Percentiles rank a stretch among this genome's conserved stretches.
phyloP scores from a whole-genome alignment of 2,113 vertebrate species.

The Lepisosteus osseus region DNA sequence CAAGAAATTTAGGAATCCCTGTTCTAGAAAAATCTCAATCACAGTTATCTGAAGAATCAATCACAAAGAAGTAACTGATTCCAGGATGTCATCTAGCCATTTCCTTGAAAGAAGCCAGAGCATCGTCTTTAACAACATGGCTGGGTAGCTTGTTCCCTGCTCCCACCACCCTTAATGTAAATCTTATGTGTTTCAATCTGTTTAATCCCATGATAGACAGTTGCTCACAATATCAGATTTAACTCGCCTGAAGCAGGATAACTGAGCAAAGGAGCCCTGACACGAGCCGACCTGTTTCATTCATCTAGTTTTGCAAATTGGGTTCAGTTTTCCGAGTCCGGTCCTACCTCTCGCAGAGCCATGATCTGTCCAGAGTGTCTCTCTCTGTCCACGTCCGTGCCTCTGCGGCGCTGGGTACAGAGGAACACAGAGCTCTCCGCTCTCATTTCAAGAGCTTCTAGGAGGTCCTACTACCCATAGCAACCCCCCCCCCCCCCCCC shows the following conservation, averaged over 20 bases:
- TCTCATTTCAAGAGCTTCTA: conserved; percentile 40
- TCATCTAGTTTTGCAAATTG: no score
- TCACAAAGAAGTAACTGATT: not conserved
- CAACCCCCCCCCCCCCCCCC: conserved; percentile 14
- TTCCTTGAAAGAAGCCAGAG: no score
- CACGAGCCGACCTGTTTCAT: no score
- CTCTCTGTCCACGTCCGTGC: conserved; percentile 15
- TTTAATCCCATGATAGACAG: not conserved
- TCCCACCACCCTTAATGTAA: not conserved
- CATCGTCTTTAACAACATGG: no score
- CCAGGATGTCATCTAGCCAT: no score
- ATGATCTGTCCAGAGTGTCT: conserved; percentile 36
- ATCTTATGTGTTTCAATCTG: not conserved
- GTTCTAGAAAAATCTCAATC: no score
- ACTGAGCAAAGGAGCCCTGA: not conserved
- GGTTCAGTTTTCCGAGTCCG: no score
- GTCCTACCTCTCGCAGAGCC: conserved; percentile 65
- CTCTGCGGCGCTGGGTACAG: conserved; percentile 26
- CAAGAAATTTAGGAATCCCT: no score
- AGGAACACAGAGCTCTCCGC: conserved; percentile 42
- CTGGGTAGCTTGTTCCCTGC: no score
- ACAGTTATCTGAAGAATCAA: no score
- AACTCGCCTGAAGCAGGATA: not conserved
- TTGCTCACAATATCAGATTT: not conserved
- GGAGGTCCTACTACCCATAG: conserved; percentile 53